Base-by-base conservation (phyloP, 2,113 vertebrate species). In the Crypturellus undulatus region DNA sequence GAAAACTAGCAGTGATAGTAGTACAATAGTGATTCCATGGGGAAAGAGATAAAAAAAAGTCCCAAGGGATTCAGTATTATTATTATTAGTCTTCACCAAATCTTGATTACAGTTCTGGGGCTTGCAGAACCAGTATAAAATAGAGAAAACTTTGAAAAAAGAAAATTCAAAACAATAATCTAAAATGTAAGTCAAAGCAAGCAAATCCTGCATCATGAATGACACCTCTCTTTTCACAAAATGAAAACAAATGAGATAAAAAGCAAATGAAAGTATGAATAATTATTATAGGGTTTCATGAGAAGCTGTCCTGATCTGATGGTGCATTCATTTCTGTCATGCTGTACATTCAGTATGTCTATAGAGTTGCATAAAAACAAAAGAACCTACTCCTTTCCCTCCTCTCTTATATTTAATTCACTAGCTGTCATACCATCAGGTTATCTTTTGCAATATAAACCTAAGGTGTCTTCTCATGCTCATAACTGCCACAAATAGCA, bases 161-260 rank as follows among this genome's bases (percentile, higher is more conserved):
- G n/a, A 81, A 94, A 97, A 94, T 89, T 22, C 36, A 40, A 84
- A 95, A 95, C 43, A 89, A 94, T 92, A 68, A 88, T 68, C 71
- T 91, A 91, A 96, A 93, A 65, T 70, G 56, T 40, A 59, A 92
- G 84, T 87, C 26, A 94, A 86, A 71, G 84, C 76, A 91, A 95
- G 95, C 52, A 96, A 90, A 85, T 32, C 22, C 7, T 47, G 64
- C 90, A 79, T 95, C 86, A 86, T 89, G 93, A 88, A 94, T 77
- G 67, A 93, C 56, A 89, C 30, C 96, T 63, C 95, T 90, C 92
- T 94, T 95, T 89, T 77, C 73, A 92, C 95, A 84, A 95, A 95
- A 96, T 92, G 40, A 95, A 95, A 96, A 93, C 40, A 96, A 95
- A 93, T 90, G 56, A 87, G 92, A 93, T 92, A 89, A 92, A 93